Evolutionary conservation across 2,113 vertebrate species (phyloP), one percentile per base, ranked within the genome.

Genomic region (Otolemur garnettii): DNA sequence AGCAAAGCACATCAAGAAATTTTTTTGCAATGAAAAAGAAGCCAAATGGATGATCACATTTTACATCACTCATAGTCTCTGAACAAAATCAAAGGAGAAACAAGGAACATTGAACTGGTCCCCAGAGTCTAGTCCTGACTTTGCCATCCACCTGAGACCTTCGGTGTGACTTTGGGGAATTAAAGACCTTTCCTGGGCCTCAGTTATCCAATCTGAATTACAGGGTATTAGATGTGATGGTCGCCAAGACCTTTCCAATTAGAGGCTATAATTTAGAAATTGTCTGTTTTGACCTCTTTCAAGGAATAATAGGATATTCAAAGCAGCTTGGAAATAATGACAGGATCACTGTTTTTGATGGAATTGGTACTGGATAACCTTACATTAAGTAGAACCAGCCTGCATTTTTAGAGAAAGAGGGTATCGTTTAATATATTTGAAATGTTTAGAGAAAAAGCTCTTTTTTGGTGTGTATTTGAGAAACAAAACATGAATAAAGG

Each of bases 261-360:
- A 57, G 5, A 82, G 10, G 7, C 15, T 78, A 17, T 59, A 21
- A 94, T 68, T 94, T 79, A 71, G 33, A 80, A 90, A 59, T 69
- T 74, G 21, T 74, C 38, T 62, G 86, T 84, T 90, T 80, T 50
- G 91, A 87, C 64, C 55, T 84, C n/a, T 64, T 86, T 87, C 22
- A 93, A 91, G 59, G 13, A 87, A 59, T 28, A 38, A 82, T n/a
- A 21, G 14, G 50, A 18, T 74, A 60, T 38, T 87, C 77, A 75
- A 69, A 26, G 18, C 5, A 42, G 68, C n/a, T 14, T 78, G 5
- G 38, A 93, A 82, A 90, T 81, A 91, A 96, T 19, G 45, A 93
- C 18, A 5, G 22, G 21, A 69, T 91, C 33, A 22, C 33, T 84
- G 22, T 64, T 87, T 94, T 71, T 89, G 55, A 92, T 62, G 12